Base-by-base conservation (phyloP, 1,140 invertebrate genomes). In the Zelostemma sp. region DNA sequence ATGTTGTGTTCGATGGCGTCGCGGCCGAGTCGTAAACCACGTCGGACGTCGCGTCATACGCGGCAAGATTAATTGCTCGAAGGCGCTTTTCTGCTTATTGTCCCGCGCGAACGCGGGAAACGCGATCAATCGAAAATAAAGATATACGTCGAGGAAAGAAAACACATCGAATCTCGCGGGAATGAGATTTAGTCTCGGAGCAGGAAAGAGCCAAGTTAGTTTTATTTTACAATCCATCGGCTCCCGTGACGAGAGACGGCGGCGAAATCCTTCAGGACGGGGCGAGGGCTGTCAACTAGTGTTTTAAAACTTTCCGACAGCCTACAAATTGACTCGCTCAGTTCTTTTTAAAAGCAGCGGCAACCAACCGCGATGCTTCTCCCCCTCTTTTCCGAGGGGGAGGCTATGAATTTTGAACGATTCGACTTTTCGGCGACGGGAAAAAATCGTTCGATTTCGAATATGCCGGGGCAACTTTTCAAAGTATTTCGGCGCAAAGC, bases 141-240 rank as follows among this genome's bases (percentile, higher is more conserved):
- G n/a, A n/a, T n/a, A n/a, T n/a, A n/a, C n/a, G n/a, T n/a, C n/a
- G n/a, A n/a, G n/a, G n/a, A n/a, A n/a, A n/a, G n/a, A n/a, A 77
- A 75, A 79, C 79, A 75, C n/a, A 56, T 74, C 68, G 70, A 74
- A 73, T 77, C 80, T 77, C 75, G 71, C 68, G 78, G 79, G 77
- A 85, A 85, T 85, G 79, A 83, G 80, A 83, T 85, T 85, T 83
- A 77, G 74, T 75, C 72, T 69, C 63, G 73, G 72, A 76, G 73
- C 75, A 79, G 78, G 77, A 84, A 80, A 85, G 70, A 82, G 81
- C 79, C 80, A 82, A 85, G 81, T 84, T 85, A 82, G 84, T 86
- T 86, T 85, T 85, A 86, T 86, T 86, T 86, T 84, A 86, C 84
- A 85, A 85, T 84, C 83, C 83, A 86, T 86, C 84, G 81, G 74